Evolutionary conservation across 2,113 vertebrate genomes (phyloP).

Genomic region (Anseranas semipalmata): DNA sequence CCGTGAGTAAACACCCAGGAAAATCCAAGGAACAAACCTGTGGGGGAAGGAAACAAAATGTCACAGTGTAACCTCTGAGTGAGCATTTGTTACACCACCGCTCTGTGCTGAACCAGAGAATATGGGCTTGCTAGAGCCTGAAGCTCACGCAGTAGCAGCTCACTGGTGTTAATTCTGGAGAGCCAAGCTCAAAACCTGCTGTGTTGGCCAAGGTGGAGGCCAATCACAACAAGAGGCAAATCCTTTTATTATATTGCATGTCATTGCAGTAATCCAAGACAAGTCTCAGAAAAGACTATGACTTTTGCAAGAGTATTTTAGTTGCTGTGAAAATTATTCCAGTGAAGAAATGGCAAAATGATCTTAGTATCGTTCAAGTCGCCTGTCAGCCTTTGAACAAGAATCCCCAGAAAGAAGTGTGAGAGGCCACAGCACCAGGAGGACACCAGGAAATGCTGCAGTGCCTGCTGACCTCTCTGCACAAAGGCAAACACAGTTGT

Average conservation of each 20-base stretch:
- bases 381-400: background rate
- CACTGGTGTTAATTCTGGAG: background rate
- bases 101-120: background rate
- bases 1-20: background rate
- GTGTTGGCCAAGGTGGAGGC: background rate
- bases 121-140: background rate
- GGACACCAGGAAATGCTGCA: background rate
- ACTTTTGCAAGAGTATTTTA: constrained; percentile 10
- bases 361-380: background rate
- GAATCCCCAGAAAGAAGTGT: background rate
- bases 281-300: constrained; percentile 20
- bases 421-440: background rate
- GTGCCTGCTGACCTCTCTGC: background rate
- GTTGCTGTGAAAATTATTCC: background rate
- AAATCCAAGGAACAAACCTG: background rate
- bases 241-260: constrained; percentile 21
- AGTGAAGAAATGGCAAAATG: background rate
- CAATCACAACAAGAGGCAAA: background rate
- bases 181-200: background rate
- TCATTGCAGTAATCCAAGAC: constrained; percentile 39
- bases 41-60: background rate
- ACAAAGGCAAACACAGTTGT: background rate
- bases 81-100: background rate
- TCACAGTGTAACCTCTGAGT: background rate
- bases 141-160: background rate